These are phyloP conservation scores for Drosophila nasuta DNA, from an alignment of 1,140 invertebrate species.

Conservation along the genomic window DNA sequence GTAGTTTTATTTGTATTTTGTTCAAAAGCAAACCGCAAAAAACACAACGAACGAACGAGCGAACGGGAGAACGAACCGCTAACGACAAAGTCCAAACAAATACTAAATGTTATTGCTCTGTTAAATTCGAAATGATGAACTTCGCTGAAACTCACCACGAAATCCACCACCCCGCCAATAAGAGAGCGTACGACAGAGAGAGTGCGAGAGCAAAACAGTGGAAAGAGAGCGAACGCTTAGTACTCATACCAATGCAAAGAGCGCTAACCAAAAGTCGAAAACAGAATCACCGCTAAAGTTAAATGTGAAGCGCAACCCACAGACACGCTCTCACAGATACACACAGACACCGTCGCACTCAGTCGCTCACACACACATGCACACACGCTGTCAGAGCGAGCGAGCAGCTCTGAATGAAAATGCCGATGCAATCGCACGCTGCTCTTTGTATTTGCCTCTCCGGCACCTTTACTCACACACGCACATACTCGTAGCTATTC, in stretches of 20 bases:
- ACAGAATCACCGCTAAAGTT: slow-evolving; percentile 71
- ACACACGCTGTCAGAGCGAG: not conserved
- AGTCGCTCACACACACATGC: not conserved
- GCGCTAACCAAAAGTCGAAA: slow-evolving; percentile 56
- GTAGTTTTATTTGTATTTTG: slow-evolving; percentile 30
- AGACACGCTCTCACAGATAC: slow-evolving; percentile 18
- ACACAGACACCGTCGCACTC: slow-evolving; percentile 1
- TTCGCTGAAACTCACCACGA: slow-evolving; percentile 58
- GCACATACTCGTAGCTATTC: not conserved
- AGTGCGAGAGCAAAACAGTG: not conserved
- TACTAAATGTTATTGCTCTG: slow-evolving; percentile 70
- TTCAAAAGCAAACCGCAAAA: slow-evolving; percentile 55
- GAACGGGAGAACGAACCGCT: slow-evolving; percentile 74
- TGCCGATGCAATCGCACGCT: slow-evolving; percentile 75
- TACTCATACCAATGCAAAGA: slow-evolving; percentile 36
- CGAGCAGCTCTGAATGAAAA: slow-evolving; percentile 75
- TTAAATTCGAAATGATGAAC: slow-evolving; percentile 51
- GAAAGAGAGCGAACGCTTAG: slow-evolving; percentile 13
- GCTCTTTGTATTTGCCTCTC: slow-evolving; percentile 58
- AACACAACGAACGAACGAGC: slow-evolving; percentile 58
- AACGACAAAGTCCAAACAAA: slow-evolving; percentile 83
- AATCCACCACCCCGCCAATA: slow-evolving; percentile 34
- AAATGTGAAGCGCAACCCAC: slow-evolving; percentile 59
- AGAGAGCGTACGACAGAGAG: slow-evolving; percentile 15
- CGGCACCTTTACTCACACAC: slow-evolving; percentile 26